Conservation (phyloP, 2,888 invertebrate genomes). For the Zaprionus obscuricornis region DNA sequence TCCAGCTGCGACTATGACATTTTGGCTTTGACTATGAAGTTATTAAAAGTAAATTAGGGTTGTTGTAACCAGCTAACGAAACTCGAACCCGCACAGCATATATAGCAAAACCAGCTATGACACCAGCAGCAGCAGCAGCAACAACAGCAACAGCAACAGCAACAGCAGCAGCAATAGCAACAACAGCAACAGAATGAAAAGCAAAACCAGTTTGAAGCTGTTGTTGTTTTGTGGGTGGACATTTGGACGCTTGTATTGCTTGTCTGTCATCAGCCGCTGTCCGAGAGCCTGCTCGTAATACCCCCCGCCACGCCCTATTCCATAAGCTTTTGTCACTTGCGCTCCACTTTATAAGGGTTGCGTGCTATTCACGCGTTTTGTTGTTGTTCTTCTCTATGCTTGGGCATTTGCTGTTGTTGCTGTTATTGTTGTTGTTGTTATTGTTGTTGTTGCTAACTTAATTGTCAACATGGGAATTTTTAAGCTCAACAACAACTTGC, state of each 20-base stretch:
- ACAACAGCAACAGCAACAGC: too few relatives aligned
- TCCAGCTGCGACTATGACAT: too few relatives aligned
- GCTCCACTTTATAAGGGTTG: constrained; percentile 58
- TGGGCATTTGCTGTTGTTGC: constrained; percentile 35
- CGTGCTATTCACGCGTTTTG: constrained; percentile 68
- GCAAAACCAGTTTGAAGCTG: constrained; percentile 50
- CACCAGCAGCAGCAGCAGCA: too few relatives aligned
- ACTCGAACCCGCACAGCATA: constrained; percentile 39
- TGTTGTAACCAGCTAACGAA: constrained; percentile 67
- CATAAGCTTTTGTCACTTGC: not conserved
- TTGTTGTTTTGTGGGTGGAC: constrained; percentile 4
- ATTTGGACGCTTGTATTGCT: constrained; percentile 14
- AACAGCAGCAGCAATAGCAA: too few relatives aligned
- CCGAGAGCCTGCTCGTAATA: constrained; percentile 15
- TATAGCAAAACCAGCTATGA: too few relatives aligned
- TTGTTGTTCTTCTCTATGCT: constrained; percentile 46
- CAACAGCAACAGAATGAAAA: constrained; percentile 30
- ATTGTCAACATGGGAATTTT: constrained; percentile 78
- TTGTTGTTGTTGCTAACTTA: constrained; percentile 69
- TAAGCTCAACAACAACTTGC: constrained; percentile 59
- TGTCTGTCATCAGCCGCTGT: constrained; percentile 44
- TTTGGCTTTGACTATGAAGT: constrained; percentile 71
- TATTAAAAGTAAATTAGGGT: constrained; percentile 83
- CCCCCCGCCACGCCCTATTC: not conserved
- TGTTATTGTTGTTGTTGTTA: constrained; percentile 5